Conservation (phyloP, 1,140 invertebrate species). For the Pinna nobilis region DNA sequence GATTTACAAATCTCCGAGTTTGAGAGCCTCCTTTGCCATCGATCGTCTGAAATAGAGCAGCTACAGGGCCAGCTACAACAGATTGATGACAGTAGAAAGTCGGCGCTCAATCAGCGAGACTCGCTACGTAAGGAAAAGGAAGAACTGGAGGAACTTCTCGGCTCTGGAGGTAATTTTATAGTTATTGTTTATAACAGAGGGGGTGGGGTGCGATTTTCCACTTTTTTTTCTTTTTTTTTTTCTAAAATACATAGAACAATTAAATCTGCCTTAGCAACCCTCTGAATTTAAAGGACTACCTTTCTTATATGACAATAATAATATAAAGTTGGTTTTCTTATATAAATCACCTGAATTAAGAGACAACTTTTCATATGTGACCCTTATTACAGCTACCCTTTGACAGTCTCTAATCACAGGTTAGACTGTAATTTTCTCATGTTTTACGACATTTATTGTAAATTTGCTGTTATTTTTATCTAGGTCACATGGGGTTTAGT, state of each 20-base stretch:
- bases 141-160: constrained; percentile 51
- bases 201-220: too few relatives aligned
- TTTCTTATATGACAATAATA: too few relatives aligned
- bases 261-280: too few relatives aligned
- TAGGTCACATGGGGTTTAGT: neutral
- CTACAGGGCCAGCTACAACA: constrained; percentile 18
- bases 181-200: too few relatives aligned
- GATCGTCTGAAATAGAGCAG: constrained; percentile 26
- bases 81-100: constrained; percentile 40
- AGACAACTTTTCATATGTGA: too few relatives aligned
- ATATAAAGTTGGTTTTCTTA: too few relatives aligned
- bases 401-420: too few relatives aligned
- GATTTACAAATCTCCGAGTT: constrained; percentile 38
- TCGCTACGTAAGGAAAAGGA: constrained; percentile 41
- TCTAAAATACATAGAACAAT: too few relatives aligned
- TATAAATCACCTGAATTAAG: too few relatives aligned
- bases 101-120: constrained; percentile 38
- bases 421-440: neutral
- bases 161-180: constrained; percentile 40
- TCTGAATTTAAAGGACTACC: too few relatives aligned
- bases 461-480: neutral
- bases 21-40: constrained; percentile 43
- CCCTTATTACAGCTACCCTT: too few relatives aligned
- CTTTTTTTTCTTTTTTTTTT: too few relatives aligned
- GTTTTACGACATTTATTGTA: neutral